Evolutionary conservation across 2,113 vertebrate species (phyloP).

Genomic region (Polypterus bichir): DNA sequence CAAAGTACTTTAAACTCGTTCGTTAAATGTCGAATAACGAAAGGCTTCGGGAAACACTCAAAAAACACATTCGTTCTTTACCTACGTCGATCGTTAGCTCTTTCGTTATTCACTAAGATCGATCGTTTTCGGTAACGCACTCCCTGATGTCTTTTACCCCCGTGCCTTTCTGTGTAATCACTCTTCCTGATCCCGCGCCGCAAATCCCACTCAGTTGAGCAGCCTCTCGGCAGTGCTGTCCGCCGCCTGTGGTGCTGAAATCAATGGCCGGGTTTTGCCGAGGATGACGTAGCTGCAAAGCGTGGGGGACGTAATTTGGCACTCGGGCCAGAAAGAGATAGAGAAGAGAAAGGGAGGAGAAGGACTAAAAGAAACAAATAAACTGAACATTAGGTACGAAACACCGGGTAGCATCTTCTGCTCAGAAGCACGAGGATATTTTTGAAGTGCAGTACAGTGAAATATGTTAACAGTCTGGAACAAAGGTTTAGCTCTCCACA

Average conservation of each 20-base stretch:
- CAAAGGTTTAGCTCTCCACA: constrained; percentile 25
- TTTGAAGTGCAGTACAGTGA: constrained; percentile 7
- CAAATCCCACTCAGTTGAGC: constrained; percentile 16
- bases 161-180: not conserved
- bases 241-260: constrained; percentile 37
- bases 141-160: not conserved
- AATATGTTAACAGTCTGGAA: constrained; percentile 31
- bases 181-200: constrained; percentile 19
- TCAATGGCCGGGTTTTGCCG: constrained; percentile 23
- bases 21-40: no score
- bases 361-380: constrained; percentile 9
- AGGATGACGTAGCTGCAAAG: constrained; percentile 30
- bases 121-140: no score
- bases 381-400: constrained; percentile 42
- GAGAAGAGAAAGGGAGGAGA: not conserved
- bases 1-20: no score
- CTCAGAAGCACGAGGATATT: no score
- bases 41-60: no score
- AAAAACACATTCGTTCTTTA: no score
- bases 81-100: no score
- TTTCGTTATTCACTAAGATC: no score
- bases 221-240: constrained; percentile 29
- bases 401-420: no score
- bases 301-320: not conserved
- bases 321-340: not conserved